Evolutionary conservation across 2,113 vertebrate genomes (phyloP), one percentile per base, ranked within the genome.

Genomic region (Ctenomys sociabilis): DNA sequence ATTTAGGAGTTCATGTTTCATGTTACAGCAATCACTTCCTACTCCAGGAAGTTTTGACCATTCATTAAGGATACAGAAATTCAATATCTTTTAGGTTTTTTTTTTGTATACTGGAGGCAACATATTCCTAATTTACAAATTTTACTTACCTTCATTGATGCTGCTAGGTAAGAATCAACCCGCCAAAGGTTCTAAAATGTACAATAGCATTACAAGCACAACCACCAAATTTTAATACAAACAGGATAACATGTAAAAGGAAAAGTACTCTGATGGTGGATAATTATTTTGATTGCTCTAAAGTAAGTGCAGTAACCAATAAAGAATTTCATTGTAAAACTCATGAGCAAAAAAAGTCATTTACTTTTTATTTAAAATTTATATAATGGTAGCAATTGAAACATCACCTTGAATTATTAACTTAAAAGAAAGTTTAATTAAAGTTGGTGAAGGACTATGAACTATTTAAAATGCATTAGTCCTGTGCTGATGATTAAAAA

Each of bases 271-370:
- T 77, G 26, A 43, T 77, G 40, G 35, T 82, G 57, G 68, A 87
- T 81, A 91, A 87, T 91, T 21, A 93, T 92, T 93, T 87, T 85
- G 75, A 49, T 89, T 95, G 24, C 52, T 82, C 72, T 85, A 49
- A 92, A 77, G 70, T 90, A 75, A 91, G 81, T 80, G 45, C 61
- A 17, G 40, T 54, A 96, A 80, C 59, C 19, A 92, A 80, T 57
- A 57, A 89, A 96, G 77, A 21, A 93, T 63, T 68, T 59, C 37
- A 73, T 3, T 94, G 30, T 78, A 86, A 96, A 32, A 96, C 49
- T 85, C 10, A 81, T 28, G 77, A 70, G 59, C 21, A 75, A 93
- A 91, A 86, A 54, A 85, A 73, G 37, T 75, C 14, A 88, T 16
- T 43, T 40, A 94, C 19, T 75, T 61, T 82, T 93, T 45, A 24